phyloP scores from a whole-genome alignment of 2,888 invertebrate species.

The Synergus umbraculus region DNA sequence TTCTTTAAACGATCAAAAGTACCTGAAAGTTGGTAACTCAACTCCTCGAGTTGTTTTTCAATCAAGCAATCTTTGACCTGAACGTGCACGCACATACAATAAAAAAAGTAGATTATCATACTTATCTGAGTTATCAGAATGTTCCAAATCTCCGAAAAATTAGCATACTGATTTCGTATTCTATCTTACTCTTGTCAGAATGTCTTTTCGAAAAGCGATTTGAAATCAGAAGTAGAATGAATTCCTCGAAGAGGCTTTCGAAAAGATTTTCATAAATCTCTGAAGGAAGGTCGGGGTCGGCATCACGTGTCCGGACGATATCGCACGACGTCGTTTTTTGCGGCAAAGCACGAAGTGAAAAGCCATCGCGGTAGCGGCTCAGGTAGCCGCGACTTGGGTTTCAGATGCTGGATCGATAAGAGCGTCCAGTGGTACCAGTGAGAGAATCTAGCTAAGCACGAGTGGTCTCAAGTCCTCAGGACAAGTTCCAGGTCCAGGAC shows the following conservation, averaged over 20 bases:
- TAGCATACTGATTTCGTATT: constrained; percentile 35
- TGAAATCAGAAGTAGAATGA: constrained; percentile 33
- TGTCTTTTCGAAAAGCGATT: constrained; percentile 40
- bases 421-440: not conserved
- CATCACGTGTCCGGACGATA: constrained; percentile 33
- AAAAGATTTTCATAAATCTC: constrained; percentile 41
- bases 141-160: not conserved
- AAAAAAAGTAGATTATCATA: constrained; percentile 36
- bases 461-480: constrained; percentile 11
- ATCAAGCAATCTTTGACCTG: constrained; percentile 20
- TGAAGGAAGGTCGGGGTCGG: constrained; percentile 31
- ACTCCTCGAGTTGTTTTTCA: constrained; percentile 17
- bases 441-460: not conserved
- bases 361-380: constrained; percentile 31
- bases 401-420: constrained; percentile 40
- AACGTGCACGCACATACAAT: constrained; percentile 21
- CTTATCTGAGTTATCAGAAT: constrained; percentile 32
- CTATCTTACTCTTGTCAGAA: constrained; percentile 29
- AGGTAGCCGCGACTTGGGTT: constrained; percentile 39
- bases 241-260: constrained; percentile 40
- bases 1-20: not conserved
- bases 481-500: constrained; percentile 10
- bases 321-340: constrained; percentile 22
- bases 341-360: constrained; percentile 37
- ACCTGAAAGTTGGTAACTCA: not conserved